phyloP scores from a whole-genome alignment of 2,113 vertebrate species.

The Oreochromis spilurus region DNA sequence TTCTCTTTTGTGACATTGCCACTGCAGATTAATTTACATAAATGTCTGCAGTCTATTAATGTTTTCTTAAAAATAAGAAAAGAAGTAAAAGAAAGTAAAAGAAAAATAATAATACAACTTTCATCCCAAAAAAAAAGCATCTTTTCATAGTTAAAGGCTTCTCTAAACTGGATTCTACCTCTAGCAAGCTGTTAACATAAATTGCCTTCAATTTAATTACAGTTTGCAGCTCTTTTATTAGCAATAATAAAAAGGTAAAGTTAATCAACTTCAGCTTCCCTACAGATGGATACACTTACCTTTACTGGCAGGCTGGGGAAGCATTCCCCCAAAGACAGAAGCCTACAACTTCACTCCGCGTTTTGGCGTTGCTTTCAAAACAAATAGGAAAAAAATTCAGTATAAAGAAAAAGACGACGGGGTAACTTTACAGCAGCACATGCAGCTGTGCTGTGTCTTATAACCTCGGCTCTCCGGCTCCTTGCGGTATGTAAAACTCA shows the following conservation, averaged over 20 bases:
- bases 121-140: neutral
- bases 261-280: neutral
- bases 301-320: slow-evolving; percentile 47
- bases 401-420: neutral
- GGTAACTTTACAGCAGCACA: neutral
- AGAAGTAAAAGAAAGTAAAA: neutral
- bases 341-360: slow-evolving; percentile 10
- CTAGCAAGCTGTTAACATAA: neutral
- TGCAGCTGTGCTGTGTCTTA: neutral
- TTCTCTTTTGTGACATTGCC: neutral
- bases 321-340: slow-evolving; percentile 50
- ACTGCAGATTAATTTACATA: neutral
- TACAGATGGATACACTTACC: slow-evolving; percentile 41
- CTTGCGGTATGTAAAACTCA: neutral
- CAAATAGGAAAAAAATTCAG: neutral
- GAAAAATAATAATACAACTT: neutral
- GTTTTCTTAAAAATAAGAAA: neutral
- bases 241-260: neutral
- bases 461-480: neutral
- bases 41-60: neutral
- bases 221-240: neutral
- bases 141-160: too few species aligned
- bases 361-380: slow-evolving; percentile 5
- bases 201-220: neutral
- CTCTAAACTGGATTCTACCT: neutral